A percentile compares a stretch with the other conserved stretches of the same genome.
These are phyloP conservation scores for Esperia sulphurella DNA, from an alignment of 2,888 invertebrate genomes.

Conservation along the genomic window DNA sequence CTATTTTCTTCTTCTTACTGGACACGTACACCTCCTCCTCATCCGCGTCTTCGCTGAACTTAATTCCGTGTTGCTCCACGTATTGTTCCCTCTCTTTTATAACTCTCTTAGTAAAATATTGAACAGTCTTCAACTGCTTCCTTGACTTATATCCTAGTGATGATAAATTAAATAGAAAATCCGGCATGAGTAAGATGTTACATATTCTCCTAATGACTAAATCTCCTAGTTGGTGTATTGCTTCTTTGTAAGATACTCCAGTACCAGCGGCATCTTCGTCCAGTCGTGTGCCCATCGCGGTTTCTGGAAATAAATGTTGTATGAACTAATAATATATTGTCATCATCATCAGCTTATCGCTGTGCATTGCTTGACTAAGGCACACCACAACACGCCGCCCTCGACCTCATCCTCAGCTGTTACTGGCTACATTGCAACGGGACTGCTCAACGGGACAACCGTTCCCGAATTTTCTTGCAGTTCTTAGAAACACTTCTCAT, in stretches of 20 bases:
- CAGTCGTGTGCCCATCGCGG: conserved; percentile 74
- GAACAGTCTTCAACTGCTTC: conserved; percentile 48
- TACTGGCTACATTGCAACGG: too few species aligned
- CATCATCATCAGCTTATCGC: too few species aligned
- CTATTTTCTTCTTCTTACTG: conserved; percentile 56
- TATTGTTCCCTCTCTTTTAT: conserved; percentile 40
- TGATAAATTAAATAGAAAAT: conserved; percentile 21
- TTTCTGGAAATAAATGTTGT: conserved; percentile 4
- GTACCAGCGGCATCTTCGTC: conserved; percentile 49
- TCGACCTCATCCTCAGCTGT: too few species aligned
- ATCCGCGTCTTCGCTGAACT: conserved; percentile 11
- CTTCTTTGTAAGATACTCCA: conserved; percentile 75
- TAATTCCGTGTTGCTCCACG: conserved; percentile 11
- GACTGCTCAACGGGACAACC: too few species aligned
- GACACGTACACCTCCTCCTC: conserved; percentile 26
- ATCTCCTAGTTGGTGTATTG: conserved; percentile 66
- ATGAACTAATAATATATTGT: too few species aligned
- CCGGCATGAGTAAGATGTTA: conserved; percentile 71
- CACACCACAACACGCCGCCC: too few species aligned
- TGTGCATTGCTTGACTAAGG: too few species aligned
- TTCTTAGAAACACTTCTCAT: too few species aligned
- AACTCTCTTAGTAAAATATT: conserved; percentile 57
- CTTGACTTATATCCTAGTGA: conserved; percentile 62
- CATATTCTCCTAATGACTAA: conserved; percentile 46
- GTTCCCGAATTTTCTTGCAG: too few species aligned